Base-by-base conservation (phyloP, 1,140 invertebrate genomes). In the Papilio dardanus region DNA sequence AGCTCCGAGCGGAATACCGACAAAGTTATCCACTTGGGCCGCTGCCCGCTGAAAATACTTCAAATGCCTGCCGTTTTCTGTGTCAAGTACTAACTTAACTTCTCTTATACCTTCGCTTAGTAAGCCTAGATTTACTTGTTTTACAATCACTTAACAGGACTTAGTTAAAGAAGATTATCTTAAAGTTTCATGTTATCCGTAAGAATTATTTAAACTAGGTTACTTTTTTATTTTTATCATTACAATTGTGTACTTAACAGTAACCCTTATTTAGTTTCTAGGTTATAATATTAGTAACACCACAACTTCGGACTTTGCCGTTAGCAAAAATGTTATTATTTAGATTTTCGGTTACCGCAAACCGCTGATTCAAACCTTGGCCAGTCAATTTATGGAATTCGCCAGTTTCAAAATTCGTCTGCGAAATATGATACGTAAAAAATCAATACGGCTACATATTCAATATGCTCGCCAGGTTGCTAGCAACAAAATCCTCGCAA, bases 41-140 rank as follows among this genome's bases (percentile, higher is more conserved):
- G 19, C 33, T 69, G 33, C 35, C 67, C 67, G 35, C 21, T 21
- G 66, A 33, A 40, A 69, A 69, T 69, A 69, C 67, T 69, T 69
- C 67, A 69, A 42, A 28, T 40, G n/a, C 21, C 19, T 35, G 19
- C 66, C 33, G 8, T 40, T 69, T 69, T 69, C 21, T 40, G 67
- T 37, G 35, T 69, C 33, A 69, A 69, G 35, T 69, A 62, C 54
- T 37, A 42, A 69, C 21, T 69, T 42, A 42, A 35, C 8, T 69
- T 42, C 37, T 28, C 33, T 28, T 28, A 58, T 58, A 21, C 50
- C 10, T 58, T 58, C 50, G 7, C 21, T 58, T 24, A 58, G 8
- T 28, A 58, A 58, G 28, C 21, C 21, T 58, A 58, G 10, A 30
- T 30, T 30, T 14, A 24, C 24, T 30, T 6, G n/a, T 62, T 54